Evolutionary conservation across 2,797 vertebrate species (phyloP), one percentile per base, ranked within the genome.

Genomic region (Enteromius argenteus): DNA sequence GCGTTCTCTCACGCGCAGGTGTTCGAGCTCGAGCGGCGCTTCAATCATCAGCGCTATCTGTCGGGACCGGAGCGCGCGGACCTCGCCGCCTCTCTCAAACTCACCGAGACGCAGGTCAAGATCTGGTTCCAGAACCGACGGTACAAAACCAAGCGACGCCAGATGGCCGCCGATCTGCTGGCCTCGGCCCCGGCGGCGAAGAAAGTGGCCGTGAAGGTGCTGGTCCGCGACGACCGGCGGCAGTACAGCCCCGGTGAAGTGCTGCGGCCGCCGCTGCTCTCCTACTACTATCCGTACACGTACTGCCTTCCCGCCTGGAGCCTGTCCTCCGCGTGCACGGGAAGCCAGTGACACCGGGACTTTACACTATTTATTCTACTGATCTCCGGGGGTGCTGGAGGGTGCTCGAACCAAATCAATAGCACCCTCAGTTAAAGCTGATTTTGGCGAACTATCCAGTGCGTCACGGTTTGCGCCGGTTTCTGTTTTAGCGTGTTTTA

Each of bases 61-160:
- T 99, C 98, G 1, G 98, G 98, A 11, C 98, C 98, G 0, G 98
- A 99, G 91, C 96, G 98, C 44, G 98, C 98, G 2, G 98, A 99
- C 91, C 94, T 99, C 89, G 98, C 98, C n/a, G 97, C 98, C 87
- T 98, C 97, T 1, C 94, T 99, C 83, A 99, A 99, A 90, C 97
- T 99, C 88, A 99, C 98, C 42, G 98, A 99, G 94, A 99, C 98
- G 7, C 98, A 99, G 93, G 98, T 98, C 91, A 99, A 99, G 93
- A 99, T 99, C 91, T 99, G 98, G 98, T 99, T 99, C 94, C 98
- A 99, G 95, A 99, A 99, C 94, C 97, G 98, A 39, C 95, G 98
- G 69, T 99, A 99, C 93, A 99, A 99, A 93, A 99, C 98, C 90
- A 99, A 99, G 90, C 94, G 98, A 81, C 95, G 98, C 84, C 98